phyloP scores from a whole-genome alignment of 2,888 invertebrate genomes.

The Drosophila anomalata region DNA sequence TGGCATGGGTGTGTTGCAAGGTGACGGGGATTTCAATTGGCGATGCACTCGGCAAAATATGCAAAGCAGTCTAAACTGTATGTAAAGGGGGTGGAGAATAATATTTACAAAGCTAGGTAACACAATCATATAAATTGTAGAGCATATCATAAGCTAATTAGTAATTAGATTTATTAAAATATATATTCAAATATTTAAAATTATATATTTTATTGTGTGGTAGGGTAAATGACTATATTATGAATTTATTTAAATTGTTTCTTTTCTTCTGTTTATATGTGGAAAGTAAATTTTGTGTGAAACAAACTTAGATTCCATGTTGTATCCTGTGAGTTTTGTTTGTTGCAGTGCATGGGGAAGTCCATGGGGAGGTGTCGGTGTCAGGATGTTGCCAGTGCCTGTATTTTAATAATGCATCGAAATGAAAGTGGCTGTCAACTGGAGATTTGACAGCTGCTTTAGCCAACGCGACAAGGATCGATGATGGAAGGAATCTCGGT shows the following conservation, averaged over 20 bases:
- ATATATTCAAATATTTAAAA: no score
- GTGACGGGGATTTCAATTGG: conserved; percentile 6
- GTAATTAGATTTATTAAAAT: no score
- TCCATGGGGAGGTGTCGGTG: conserved; percentile 63
- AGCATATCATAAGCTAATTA: no score
- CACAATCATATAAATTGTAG: not conserved
- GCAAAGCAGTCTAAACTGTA: not conserved
- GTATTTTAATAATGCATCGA: conserved; percentile 80
- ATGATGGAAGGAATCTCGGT: conserved; percentile 59
- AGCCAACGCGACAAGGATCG: conserved; percentile 72
- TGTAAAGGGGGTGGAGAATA: not conserved
- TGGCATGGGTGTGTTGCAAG: not conserved
- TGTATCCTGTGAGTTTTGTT: not conserved
- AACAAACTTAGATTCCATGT: not conserved
- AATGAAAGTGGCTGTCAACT: conserved; percentile 79
- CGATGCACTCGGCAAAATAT: conserved; percentile 15
- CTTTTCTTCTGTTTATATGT: no score
- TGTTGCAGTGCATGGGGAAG: conserved; percentile 16
- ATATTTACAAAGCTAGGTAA: not conserved
- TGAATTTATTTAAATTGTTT: no score
- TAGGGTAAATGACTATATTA: no score
- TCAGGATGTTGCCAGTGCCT: conserved; percentile 75
- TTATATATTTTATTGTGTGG: no score
- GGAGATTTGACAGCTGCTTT: conserved; percentile 78
- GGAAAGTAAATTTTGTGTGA: not conserved